Evolutionary conservation across 2,797 vertebrate genomes (phyloP).

Genomic region (Lacerta agilis): DNA sequence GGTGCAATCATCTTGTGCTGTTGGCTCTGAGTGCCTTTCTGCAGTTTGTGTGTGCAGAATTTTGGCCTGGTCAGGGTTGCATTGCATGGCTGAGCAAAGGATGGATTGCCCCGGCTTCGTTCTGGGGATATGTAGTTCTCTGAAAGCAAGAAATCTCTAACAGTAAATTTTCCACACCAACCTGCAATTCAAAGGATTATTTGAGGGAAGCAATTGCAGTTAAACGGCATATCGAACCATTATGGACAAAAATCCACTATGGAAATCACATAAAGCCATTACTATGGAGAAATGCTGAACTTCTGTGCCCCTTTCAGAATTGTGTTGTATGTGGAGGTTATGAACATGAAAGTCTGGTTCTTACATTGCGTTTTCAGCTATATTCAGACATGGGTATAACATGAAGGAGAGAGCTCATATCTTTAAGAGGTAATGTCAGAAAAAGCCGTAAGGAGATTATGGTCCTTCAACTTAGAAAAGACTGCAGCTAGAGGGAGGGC

Average conservation of each 20-base stretch:
- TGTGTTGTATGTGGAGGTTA: not conserved
- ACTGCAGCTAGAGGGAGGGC: not conserved
- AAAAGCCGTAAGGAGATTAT: conserved; percentile 34
- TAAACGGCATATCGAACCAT: not conserved
- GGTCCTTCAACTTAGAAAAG: conserved; percentile 10
- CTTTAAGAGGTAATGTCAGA: not conserved
- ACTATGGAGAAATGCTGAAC: not conserved
- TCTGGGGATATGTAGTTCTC: not conserved
- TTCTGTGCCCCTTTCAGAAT: not conserved
- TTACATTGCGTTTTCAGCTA: not conserved
- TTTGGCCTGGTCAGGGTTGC: not conserved
- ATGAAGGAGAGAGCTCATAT: not conserved
- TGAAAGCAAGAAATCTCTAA: too few relatives aligned
- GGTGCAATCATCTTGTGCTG: not conserved
- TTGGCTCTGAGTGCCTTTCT: not conserved
- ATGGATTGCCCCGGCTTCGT: not conserved
- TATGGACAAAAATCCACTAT: too few relatives aligned
- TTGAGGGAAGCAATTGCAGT: not conserved
- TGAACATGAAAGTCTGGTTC: not conserved
- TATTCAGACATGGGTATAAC: not conserved
- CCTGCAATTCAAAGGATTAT: not conserved
- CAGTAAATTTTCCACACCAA: not conserved
- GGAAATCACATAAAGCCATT: not conserved
- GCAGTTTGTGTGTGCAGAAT: not conserved
- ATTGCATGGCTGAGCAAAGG: not conserved